These are phyloP conservation scores for Himalopsyche phryganea DNA, from an alignment of 1,140 invertebrate species.

Conservation along the genomic window DNA sequence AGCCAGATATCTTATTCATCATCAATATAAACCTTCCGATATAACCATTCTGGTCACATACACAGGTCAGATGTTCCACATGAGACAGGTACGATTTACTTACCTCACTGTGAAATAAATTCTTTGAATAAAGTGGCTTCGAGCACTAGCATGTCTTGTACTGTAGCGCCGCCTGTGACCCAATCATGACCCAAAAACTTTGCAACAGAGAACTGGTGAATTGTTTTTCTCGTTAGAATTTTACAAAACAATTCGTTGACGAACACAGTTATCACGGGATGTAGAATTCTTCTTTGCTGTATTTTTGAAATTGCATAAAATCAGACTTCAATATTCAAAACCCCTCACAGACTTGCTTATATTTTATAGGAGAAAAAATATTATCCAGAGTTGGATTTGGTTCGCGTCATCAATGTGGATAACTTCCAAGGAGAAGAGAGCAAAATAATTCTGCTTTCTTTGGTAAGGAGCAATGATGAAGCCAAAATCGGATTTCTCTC, in stretches of 20 bases:
- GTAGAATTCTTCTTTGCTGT: no score
- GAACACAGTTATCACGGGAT: no score
- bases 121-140: no score
- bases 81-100: slow-evolving; percentile 40
- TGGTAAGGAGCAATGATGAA: slow-evolving; percentile 71
- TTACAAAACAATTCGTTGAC: no score
- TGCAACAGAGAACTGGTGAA: no score
- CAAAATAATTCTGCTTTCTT: slow-evolving; percentile 77
- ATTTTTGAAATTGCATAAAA: no score
- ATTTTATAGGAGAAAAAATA: background rate
- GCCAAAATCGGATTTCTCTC: slow-evolving; percentile 73
- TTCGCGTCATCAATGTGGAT: slow-evolving; percentile 68
- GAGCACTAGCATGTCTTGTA: no score
- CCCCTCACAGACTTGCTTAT: no score
- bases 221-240: no score
- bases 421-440: slow-evolving; percentile 86
- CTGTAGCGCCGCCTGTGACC: no score
- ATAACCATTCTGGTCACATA: slow-evolving; percentile 69
- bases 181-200: no score
- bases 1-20: slow-evolving; percentile 58
- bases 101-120: background rate
- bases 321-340: no score
- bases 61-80: slow-evolving; percentile 58
- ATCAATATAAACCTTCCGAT: slow-evolving; percentile 55
- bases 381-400: slow-evolving; percentile 27